Base-by-base conservation (phyloP, 1,140 invertebrate species). In the Drusus annulatus region DNA sequence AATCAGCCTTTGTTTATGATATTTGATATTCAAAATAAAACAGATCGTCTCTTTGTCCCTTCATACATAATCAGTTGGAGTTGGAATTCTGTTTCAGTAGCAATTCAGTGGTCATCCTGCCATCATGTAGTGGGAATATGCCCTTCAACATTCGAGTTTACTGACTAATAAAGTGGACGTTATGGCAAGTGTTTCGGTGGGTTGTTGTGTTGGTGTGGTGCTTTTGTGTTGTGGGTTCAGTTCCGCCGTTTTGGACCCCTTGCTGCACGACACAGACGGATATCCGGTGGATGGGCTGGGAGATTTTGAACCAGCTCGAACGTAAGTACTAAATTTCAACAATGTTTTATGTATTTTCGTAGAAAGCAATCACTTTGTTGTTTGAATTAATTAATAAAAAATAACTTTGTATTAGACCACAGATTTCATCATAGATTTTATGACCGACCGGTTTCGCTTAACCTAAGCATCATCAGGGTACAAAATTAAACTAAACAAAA, bases 211-310 rank as follows among this genome's bases (percentile, higher is more conserved):
- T 5, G 62, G 25, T 25, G 50, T 78, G 19, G 45, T 78, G 15
- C 21, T 78, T 52, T 54, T 78, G 19, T 54, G 62, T 68, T 19
- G 21, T 7, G 17, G 58, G 0, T 23, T 52, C 5, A 15, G 76
- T 31, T 63, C 62, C 6, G 31, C 65, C 17, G 52, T 68, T 17
- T 25, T 60, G 15, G 78, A 82, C 23, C 62, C 73, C 16, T 65
- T 56, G 15, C 6, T 21, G 0, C 19, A 16, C 19, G 23, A 73
- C 4, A 75, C 21, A 16, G 52, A 80, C 23, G 76, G 76, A 21
- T 79, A 71, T 58, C 62, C 80, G 15, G n/a, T 81, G 21, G 80
- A 84, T 51, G 60, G 73, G 21, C 65, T 84, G 52, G 80, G 80
- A 36, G 77, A 81, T 45, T 80, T 81, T 19, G 74, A 80, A 75